Percentiles rank a stretch among this genome's conserved stretches.
These are phyloP conservation scores for Lacerta viridis DNA, from an alignment of 2,797 vertebrate species.

Conservation along the genomic window DNA sequence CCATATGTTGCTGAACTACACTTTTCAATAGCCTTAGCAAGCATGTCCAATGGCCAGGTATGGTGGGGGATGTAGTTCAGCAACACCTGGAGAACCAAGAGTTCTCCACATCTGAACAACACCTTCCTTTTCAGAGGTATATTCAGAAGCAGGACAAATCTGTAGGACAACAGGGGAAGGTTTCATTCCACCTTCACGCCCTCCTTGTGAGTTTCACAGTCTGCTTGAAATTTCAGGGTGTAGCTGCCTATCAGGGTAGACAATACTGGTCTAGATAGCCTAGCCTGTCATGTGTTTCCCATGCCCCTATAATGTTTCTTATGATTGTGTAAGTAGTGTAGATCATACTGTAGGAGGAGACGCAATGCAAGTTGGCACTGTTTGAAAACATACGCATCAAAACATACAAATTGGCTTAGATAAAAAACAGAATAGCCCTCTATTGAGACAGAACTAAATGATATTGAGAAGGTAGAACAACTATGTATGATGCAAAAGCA, in stretches of 20 bases:
- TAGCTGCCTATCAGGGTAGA: neutral
- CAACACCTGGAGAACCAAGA: neutral
- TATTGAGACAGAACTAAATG: slow-evolving; percentile 13
- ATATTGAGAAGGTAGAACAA: slow-evolving; percentile 1
- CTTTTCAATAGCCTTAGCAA: too few species aligned
- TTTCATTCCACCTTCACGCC: neutral
- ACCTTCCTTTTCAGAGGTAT: neutral
- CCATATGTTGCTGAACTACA: neutral
- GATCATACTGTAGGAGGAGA: neutral
- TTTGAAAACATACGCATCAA: neutral
- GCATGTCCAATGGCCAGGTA: too few species aligned
- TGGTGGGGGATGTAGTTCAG: too few species aligned
- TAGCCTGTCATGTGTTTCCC: neutral
- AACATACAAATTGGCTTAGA: neutral
- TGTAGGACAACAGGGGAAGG: neutral
- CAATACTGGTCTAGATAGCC: neutral
- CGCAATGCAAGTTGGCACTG: neutral
- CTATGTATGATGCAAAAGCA: too few species aligned
- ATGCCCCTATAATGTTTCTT: neutral
- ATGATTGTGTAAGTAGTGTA: neutral
- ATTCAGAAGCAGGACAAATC: neutral
- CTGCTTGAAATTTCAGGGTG: neutral
- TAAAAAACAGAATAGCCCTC: neutral
- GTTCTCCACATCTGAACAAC: neutral
- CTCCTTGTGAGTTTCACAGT: neutral